Percentiles rank a stretch among this genome's conserved stretches.
These are phyloP conservation scores for Paguma larvata DNA, from an alignment of 2,797 vertebrate genomes.

Conservation along the genomic window DNA sequence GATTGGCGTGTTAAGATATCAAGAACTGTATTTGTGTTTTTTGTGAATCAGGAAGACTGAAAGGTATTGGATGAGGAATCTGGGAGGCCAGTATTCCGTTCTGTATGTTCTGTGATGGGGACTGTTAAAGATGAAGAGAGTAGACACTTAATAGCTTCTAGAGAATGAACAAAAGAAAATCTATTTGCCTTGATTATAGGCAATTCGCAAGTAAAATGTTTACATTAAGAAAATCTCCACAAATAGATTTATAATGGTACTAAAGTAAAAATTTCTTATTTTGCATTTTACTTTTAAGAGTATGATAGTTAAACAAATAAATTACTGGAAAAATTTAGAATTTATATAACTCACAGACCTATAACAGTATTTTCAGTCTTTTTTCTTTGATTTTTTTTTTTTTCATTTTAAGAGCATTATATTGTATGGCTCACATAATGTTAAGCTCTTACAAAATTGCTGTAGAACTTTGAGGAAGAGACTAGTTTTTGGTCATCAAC, in stretches of 20 bases:
- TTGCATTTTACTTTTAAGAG: neutral
- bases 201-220: neutral
- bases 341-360: neutral
- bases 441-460: neutral
- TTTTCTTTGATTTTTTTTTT: neutral
- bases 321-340: neutral
- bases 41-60: neutral
- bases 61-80: neutral
- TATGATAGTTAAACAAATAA: neutral
- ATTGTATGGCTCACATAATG: neutral
- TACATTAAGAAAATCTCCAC: neutral
- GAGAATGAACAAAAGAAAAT: constrained; percentile 1
- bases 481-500: neutral
- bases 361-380: neutral
- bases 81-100: neutral
- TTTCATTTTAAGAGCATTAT: neutral
- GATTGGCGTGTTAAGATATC: neutral
- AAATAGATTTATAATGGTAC: neutral
- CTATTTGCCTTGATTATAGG: neutral
- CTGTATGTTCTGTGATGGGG: neutral
- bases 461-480: neutral
- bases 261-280: neutral
- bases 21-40: neutral
- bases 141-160: neutral
- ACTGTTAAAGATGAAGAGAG: neutral